Evolutionary conservation across 2,113 vertebrate genomes (phyloP).

Genomic region (Meriones unguiculatus): DNA sequence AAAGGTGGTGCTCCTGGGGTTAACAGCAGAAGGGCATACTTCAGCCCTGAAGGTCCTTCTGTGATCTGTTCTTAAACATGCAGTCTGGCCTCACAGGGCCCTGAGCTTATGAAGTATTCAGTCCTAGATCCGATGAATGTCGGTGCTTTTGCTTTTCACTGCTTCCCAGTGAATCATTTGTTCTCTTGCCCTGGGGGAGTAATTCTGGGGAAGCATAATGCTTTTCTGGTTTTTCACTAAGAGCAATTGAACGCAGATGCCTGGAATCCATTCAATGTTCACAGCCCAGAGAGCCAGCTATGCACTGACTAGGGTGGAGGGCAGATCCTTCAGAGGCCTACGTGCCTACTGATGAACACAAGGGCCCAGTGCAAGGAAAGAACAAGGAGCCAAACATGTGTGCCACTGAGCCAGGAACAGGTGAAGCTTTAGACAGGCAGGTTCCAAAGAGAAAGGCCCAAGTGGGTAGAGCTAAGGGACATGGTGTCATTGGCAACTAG

Average conservation of each 20-base stretch:
- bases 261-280: background rate
- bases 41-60: slow-evolving; percentile 18
- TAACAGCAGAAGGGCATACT: background rate
- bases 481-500: background rate
- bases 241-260: background rate
- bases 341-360: background rate
- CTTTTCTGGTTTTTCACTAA: slow-evolving; percentile 34
- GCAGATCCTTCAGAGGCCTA: background rate
- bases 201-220: slow-evolving; percentile 1
- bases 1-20: background rate
- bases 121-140: slow-evolving; percentile 22
- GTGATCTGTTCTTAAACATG: background rate
- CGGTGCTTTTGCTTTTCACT: slow-evolving; percentile 12
- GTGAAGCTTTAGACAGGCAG: background rate
- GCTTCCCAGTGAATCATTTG: slow-evolving; percentile 31
- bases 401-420: too few relatives aligned
- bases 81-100: background rate
- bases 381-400: background rate
- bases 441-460: background rate
- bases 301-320: background rate
- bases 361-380: background rate
- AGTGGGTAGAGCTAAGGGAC: background rate
- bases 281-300: background rate
- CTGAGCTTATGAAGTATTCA: slow-evolving; percentile 49
- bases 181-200: slow-evolving; percentile 19